Evolutionary conservation across 2,113 vertebrate genomes (phyloP).

Genomic region (Galemys pyrenaicus): DNA sequence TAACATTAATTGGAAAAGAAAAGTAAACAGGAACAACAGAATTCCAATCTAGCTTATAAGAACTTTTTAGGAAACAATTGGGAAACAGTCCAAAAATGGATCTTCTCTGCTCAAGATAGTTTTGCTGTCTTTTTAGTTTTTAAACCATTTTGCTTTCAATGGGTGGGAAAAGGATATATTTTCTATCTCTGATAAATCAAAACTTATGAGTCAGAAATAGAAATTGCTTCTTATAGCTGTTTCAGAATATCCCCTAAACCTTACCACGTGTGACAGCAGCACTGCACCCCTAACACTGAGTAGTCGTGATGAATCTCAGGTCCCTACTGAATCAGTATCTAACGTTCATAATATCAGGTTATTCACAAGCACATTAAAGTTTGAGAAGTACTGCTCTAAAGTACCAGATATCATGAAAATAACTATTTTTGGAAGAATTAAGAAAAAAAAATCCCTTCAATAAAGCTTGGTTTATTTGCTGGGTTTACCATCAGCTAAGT

Average conservation of each 20-base stretch:
- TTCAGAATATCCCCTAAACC: not conserved
- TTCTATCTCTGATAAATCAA: not conserved
- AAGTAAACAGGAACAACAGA: not conserved
- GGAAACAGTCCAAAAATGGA: not conserved
- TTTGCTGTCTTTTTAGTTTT: not conserved
- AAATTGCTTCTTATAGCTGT: not conserved
- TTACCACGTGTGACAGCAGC: accelerated
- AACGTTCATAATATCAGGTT: not conserved
- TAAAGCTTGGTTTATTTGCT: not conserved
- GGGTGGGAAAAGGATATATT: not conserved
- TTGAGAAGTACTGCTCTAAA: not conserved
- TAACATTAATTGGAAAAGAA: not conserved
- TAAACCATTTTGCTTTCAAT: not conserved
- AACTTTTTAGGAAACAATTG: not conserved
- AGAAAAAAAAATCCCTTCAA: not conserved
- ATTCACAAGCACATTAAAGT: not conserved
- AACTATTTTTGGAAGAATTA: not conserved
- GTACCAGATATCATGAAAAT: not conserved
- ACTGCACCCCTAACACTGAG: not conserved
- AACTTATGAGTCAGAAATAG: not conserved
- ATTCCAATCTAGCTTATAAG: not conserved
- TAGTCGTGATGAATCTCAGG: not conserved
- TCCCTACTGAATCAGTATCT: not conserved
- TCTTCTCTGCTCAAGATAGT: not conserved
- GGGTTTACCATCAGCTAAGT: too few species aligned